Base-by-base conservation (phyloP, 2,888 invertebrate species). In the Cybosia mesomella region DNA sequence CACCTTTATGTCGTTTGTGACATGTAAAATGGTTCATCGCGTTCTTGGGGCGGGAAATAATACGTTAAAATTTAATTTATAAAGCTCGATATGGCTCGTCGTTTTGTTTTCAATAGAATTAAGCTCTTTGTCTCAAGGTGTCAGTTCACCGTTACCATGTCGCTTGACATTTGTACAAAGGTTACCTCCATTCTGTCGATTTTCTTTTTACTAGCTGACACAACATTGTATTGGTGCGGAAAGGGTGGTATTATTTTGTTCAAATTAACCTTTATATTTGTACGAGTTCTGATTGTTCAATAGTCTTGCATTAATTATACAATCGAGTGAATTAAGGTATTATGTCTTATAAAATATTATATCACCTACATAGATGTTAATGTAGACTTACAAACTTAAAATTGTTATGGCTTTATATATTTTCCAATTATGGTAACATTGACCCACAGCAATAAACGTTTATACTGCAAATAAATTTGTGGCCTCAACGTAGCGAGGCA, bases 91-190 rank as follows among this genome's bases (percentile, higher is more conserved):
- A 88, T 91, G 55, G 87, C 83, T 82, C 81, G 81, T 75, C 73
- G 66, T 76, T 76, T 75, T 71, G 79, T 82, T 79, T 85, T 84
- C 83, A 85, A 89, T 90, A 85, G 89, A 89, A 89, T 89, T 91
- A 89, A 94, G 91, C 92, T 92, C 93, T 93, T 94, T 93, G 94
- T 94, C 93, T 93, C 90, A 93, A 93, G 92, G 91, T 89, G 89
- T 89, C 86, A 86, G 85, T 88, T 86, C 89, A 85, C 85, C 87
- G 90, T 85, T 88, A 87, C 87, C 82, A 86, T 88, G 88, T 88
- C 89, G 91, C 87, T 86, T 95, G 95, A 90, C 95, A 95, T 95
- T 95, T 94, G 85, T 90, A 85, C 85, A 94, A 95, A 95, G 94
- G 95, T 94, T 89, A 92, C 89, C 88, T 88, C 88, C 83, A 87